These are phyloP conservation scores for Solea solea DNA, from an alignment of 2,113 vertebrate species.

Conservation along the genomic window DNA sequence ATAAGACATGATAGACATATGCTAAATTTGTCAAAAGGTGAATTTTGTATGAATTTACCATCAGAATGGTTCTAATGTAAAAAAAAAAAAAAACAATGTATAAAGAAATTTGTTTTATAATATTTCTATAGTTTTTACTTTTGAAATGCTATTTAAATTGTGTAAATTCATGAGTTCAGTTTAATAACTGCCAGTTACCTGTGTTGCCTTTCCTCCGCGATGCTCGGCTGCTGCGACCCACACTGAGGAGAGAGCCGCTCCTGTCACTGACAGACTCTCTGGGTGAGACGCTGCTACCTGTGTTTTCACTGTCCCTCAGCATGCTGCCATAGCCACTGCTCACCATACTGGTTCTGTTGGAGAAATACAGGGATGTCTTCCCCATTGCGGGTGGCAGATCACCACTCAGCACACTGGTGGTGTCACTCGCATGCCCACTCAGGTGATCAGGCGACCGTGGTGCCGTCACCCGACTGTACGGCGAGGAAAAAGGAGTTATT, in stretches of 20 bases:
- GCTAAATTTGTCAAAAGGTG: too few species aligned
- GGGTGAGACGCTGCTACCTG: constrained; percentile 88
- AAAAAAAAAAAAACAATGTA: too few species aligned
- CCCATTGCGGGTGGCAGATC: constrained; percentile 98
- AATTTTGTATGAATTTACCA: too few species aligned
- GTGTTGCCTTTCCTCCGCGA: constrained; percentile 87
- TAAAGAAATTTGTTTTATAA: too few species aligned
- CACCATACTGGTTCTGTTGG: constrained; percentile 88
- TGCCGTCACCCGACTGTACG: constrained; percentile 93
- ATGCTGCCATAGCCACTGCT: constrained; percentile 95
- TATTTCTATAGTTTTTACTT: too few species aligned
- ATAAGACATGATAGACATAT: too few species aligned
- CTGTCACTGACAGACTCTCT: constrained; percentile 86
- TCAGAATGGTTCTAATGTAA: too few species aligned
- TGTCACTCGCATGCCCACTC: constrained; percentile 94
- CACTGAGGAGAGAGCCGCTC: constrained; percentile 62
- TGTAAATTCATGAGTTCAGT: constrained; percentile 21
- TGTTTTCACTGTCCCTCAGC: constrained; percentile 93
- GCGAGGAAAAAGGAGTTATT: constrained; percentile 85
- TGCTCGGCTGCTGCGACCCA: constrained; percentile 82
- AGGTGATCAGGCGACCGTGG: constrained; percentile 89
- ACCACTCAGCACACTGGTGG: constrained; percentile 95
- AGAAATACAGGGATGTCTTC: constrained; percentile 93
- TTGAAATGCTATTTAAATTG: too few species aligned
- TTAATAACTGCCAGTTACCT: constrained; percentile 76